A percentile compares a stretch with the other conserved stretches of the same genome.
Conservation (phyloP, 2,113 vertebrate genomes). For the Ailuropoda melanoleuca region DNA sequence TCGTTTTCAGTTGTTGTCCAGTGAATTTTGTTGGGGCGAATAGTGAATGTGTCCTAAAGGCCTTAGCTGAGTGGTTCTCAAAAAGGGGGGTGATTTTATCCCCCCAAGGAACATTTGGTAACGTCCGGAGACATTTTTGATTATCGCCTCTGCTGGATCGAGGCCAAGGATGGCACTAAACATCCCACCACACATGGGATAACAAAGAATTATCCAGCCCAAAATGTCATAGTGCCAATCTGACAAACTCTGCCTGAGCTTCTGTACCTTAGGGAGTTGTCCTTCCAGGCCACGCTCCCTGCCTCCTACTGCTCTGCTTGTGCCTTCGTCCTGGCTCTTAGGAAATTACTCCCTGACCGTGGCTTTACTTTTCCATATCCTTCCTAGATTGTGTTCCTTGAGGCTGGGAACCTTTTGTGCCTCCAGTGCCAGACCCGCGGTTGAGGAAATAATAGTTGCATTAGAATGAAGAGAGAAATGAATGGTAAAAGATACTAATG, state of each 20-base stretch:
- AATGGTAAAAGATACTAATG: neutral
- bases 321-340: neutral
- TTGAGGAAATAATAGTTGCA: neutral
- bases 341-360: neutral
- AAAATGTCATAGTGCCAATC: neutral
- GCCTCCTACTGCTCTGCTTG: neutral
- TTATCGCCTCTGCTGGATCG: neutral
- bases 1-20: neutral
- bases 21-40: neutral
- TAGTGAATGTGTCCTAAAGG: neutral
- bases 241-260: neutral
- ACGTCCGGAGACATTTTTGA: neutral
- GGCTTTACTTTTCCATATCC: neutral
- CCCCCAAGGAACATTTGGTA: neutral
- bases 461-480: neutral
- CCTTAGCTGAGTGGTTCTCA: neutral
- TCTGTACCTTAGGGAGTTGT: neutral
- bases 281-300: neutral
- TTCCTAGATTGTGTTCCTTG: neutral
- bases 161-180: neutral
- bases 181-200: neutral
- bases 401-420: neutral
- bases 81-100: neutral
- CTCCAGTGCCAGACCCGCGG: neutral
- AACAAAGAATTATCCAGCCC: neutral